Percentiles rank a stretch among this genome's conserved stretches.
phyloP scores from a whole-genome alignment of 2,113 vertebrate species.

The Phylloscopus trochilus region DNA sequence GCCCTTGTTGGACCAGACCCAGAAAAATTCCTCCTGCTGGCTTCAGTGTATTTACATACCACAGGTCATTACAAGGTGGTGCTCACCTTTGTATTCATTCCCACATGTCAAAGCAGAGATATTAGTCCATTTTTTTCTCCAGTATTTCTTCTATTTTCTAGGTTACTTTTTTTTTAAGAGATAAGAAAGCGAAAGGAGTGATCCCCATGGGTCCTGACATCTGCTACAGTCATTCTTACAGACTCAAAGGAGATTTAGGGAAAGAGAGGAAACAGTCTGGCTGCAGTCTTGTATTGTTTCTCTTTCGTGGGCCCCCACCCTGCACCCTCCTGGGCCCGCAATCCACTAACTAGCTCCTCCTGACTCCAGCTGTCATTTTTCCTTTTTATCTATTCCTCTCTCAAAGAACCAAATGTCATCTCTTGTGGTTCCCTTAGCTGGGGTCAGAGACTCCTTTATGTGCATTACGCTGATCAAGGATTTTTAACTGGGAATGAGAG shows the following conservation, averaged over 20 bases:
- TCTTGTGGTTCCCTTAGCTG: constrained; percentile 56
- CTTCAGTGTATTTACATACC: constrained; percentile 57
- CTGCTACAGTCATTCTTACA: constrained; percentile 54
- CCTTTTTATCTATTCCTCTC: constrained; percentile 53
- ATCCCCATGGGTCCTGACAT: constrained; percentile 45
- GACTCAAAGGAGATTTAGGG: constrained; percentile 37
- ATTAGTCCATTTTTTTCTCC: neutral
- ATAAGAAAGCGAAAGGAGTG: constrained; percentile 4
- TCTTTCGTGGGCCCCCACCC: constrained; percentile 35
- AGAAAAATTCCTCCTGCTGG: constrained; percentile 26
- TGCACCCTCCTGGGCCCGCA: constrained; percentile 57
- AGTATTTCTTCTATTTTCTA: neutral
- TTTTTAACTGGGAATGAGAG: constrained; percentile 59
- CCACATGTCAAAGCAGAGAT: neutral
- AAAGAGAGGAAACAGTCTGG: constrained; percentile 42
- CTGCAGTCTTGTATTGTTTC: constrained; percentile 31
- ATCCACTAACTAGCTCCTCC: constrained; percentile 64
- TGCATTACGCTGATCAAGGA: constrained; percentile 51
- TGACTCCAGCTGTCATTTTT: constrained; percentile 64
- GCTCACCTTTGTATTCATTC: constrained; percentile 54
- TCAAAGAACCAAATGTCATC: constrained; percentile 61
- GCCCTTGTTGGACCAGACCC: constrained; percentile 33
- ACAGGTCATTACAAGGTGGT: constrained; percentile 45
- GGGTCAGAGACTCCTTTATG: constrained; percentile 56
- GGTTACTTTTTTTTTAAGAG: constrained; percentile 16